A percentile compares a stretch with the other conserved stretches of the same genome.
These are phyloP conservation scores for Uria aalge DNA, from an alignment of 2,113 vertebrate species.

Conservation along the genomic window DNA sequence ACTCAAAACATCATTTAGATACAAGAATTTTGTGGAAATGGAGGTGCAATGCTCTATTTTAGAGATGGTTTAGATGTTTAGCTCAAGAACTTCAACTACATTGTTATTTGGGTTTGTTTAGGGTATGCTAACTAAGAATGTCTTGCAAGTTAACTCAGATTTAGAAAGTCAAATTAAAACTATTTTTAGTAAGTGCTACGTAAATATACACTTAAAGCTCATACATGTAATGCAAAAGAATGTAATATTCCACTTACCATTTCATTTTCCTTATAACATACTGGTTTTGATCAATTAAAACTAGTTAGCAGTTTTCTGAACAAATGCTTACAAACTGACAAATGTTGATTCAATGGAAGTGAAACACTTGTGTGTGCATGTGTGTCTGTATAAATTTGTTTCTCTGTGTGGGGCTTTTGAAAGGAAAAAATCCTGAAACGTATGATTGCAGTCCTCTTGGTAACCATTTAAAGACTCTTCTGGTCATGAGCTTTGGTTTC, in stretches of 20 bases:
- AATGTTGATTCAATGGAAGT: background rate
- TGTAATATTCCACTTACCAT: background rate
- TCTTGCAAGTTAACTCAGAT: background rate
- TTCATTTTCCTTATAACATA: background rate
- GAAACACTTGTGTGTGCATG: background rate
- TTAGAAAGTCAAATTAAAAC: background rate
- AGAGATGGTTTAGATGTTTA: background rate
- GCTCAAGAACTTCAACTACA: background rate
- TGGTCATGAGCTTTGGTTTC: background rate
- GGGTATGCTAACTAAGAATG: background rate
- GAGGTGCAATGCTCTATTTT: background rate
- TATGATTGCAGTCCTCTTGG: background rate
- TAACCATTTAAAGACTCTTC: background rate
- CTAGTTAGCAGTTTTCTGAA: background rate
- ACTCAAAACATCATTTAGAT: background rate
- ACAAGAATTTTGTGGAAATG: background rate
- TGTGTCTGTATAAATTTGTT: background rate
- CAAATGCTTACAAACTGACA: background rate
- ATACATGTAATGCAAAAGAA: background rate
- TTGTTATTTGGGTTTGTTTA: background rate
- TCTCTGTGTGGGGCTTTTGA: background rate
- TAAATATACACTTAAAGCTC: background rate
- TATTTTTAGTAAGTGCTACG: background rate
- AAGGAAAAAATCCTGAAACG: background rate
- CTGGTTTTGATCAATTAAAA: background rate